Evolutionary conservation across 2,797 vertebrate genomes (phyloP).

Genomic region (Thunnus albacares): DNA sequence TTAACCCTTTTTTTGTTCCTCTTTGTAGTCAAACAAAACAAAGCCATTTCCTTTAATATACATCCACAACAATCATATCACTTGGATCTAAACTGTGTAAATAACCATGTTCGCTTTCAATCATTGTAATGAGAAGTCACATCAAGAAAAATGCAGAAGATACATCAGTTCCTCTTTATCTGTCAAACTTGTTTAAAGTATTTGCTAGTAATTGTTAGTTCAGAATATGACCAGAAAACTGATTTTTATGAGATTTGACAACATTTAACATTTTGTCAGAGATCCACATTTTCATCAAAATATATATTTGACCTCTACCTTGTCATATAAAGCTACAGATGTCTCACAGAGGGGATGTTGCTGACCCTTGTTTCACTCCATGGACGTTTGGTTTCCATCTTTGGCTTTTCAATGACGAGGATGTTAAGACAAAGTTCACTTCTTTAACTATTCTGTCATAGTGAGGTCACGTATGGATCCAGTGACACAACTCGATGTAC

Average conservation of each 20-base stretch:
- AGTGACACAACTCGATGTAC: neutral
- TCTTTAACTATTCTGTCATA: neutral
- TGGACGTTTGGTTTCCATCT: neutral
- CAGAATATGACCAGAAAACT: neutral
- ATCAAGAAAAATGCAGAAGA: neutral
- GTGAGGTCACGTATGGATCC: neutral
- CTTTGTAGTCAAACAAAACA: neutral
- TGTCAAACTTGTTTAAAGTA: neutral
- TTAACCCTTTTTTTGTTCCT: neutral
- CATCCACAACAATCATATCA: slow-evolving; percentile 1
- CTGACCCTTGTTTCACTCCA: neutral
- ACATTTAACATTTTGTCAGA: neutral
- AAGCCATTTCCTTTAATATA: slow-evolving; percentile 13
- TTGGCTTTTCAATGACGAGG: neutral
- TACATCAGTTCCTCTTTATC: neutral
- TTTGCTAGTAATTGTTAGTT: neutral
- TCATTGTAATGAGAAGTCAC: neutral
- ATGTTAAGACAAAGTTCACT: neutral
- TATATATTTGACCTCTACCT: neutral
- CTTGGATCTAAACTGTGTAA: neutral
- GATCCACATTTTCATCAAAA: neutral
- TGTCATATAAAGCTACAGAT: neutral
- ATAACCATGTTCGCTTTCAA: slow-evolving; percentile 5
- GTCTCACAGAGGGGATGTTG: neutral
- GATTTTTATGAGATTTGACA: no score